Conservation (phyloP, 2,888 invertebrate species). For the Microctonus hyperodae region DNA sequence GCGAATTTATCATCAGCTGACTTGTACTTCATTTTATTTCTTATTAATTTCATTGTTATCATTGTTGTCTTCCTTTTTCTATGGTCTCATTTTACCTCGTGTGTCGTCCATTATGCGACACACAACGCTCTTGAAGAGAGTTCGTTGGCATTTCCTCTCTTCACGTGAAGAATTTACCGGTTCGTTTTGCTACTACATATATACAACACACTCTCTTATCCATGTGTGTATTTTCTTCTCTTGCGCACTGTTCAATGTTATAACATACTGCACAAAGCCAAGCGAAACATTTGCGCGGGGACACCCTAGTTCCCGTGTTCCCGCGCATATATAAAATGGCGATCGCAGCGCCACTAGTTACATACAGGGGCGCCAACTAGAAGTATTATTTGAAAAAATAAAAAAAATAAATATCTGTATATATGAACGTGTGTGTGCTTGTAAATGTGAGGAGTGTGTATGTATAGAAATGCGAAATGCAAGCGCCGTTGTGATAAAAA, state of each 20-base stretch:
- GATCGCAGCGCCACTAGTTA: not conserved
- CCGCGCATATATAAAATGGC: constrained; percentile 1
- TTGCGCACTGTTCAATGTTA: not conserved
- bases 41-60: not conserved
- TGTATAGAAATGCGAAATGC: not conserved
- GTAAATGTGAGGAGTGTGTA: not conserved
- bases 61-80: not conserved
- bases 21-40: not conserved
- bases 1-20: constrained; percentile 33
- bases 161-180: constrained; percentile 32
- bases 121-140: constrained; percentile 1
- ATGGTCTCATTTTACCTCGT: not conserved
- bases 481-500: not conserved
- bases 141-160: constrained; percentile 26
- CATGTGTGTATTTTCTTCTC: not conserved
- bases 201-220: no score
- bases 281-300: no score
- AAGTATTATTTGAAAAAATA: no score
- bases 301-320: no score
- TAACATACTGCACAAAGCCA: no score
- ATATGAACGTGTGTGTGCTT: constrained; percentile 3
- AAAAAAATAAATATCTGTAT: no score
- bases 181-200: constrained; percentile 9
- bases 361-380: not conserved
- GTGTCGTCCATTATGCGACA: not conserved